These are phyloP conservation scores for Coenobita brevimanus DNA, from an alignment of 1,140 invertebrate genomes.

Conservation along the genomic window DNA sequence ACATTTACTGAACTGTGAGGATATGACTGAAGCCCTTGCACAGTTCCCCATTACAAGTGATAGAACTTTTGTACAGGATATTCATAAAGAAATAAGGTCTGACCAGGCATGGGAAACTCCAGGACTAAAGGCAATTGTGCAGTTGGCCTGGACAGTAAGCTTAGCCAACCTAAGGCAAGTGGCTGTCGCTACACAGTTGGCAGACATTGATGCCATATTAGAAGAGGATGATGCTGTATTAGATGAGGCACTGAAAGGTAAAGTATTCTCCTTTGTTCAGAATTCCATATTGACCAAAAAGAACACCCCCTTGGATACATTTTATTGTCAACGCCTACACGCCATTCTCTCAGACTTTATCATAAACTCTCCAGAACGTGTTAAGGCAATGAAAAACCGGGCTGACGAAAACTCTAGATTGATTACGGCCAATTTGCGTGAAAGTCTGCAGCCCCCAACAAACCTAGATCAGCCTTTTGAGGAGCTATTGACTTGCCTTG, in stretches of 20 bases:
- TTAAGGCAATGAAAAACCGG: conserved; percentile 85
- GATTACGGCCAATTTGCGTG: conserved; percentile 73
- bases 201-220: conserved; percentile 69
- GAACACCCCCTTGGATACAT: conserved; percentile 76
- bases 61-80: conserved; percentile 64
- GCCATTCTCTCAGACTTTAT: conserved; percentile 93
- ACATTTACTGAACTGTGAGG: conserved; percentile 75
- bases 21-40: conserved; percentile 63
- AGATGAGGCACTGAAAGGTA: conserved; percentile 83
- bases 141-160: conserved; percentile 86
- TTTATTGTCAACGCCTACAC: conserved; percentile 89
- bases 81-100: conserved; percentile 63
- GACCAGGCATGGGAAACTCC: conserved; percentile 73
- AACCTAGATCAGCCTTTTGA: conserved; percentile 88
- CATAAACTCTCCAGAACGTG: conserved; percentile 92
- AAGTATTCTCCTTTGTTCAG: conserved; percentile 67
- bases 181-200: conserved; percentile 68
- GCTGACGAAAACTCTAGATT: conserved; percentile 90
- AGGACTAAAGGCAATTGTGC: conserved; percentile 83
- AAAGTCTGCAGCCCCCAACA: conserved; percentile 86
- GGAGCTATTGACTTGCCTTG: conserved; percentile 84
- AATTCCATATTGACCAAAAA: conserved; percentile 66
- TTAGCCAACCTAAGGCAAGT: conserved; percentile 83
- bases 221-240: conserved; percentile 86
- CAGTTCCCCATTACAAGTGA: conserved; percentile 68